Conservation (phyloP, 1,140 invertebrate genomes). For the Caerostris extrusa region DNA sequence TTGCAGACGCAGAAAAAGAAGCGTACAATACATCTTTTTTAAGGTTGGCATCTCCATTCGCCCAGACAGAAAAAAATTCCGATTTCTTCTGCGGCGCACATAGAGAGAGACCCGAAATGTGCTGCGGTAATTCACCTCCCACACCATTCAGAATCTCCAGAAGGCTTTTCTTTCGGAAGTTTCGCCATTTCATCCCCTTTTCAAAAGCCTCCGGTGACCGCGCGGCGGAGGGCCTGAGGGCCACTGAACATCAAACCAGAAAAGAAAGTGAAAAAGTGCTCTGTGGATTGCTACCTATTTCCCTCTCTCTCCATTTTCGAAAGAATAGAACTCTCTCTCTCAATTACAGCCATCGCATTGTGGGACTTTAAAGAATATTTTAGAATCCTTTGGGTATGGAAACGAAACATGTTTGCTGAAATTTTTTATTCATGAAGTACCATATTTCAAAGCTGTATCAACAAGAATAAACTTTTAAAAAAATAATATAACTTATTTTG, state of each 20-base stretch:
- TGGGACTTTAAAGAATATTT: too few species aligned
- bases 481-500: too few species aligned
- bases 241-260: background rate
- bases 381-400: too few species aligned
- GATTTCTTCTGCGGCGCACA: background rate
- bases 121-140: background rate
- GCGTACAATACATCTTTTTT: too few species aligned
- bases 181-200: background rate
- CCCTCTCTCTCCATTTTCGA: background rate
- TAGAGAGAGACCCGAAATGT: background rate
- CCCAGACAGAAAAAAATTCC: background rate
- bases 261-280: background rate
- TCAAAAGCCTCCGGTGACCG: background rate
- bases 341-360: too few species aligned
- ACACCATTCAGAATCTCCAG: background rate
- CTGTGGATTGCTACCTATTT: background rate
- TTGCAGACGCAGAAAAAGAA: too few species aligned
- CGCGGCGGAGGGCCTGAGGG: background rate
- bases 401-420: too few species aligned
- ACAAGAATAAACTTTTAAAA: too few species aligned
- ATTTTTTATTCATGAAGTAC: too few species aligned
- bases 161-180: background rate
- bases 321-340: background rate
- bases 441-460: too few species aligned
- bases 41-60: too few species aligned